These are phyloP conservation scores for Drosophila arizonae DNA, from an alignment of 1,140 invertebrate genomes.

Conservation along the genomic window DNA sequence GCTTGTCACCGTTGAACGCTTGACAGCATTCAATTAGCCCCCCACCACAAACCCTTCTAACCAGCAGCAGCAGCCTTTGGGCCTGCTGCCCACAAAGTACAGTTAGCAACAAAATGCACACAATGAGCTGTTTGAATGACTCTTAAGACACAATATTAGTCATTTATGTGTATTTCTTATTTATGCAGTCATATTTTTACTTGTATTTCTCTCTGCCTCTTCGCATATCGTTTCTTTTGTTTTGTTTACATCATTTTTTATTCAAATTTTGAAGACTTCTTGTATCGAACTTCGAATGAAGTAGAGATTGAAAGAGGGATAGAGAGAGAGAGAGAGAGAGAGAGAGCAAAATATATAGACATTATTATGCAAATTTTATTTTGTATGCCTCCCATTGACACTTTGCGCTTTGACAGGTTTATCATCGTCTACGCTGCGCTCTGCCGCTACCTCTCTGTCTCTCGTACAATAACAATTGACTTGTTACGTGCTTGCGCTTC, in stretches of 20 bases:
- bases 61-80: too few relatives aligned
- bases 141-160: conserved; percentile 61
- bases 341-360: conserved; percentile 22
- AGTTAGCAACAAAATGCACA: conserved; percentile 47
- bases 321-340: neutral
- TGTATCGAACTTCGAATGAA: conserved; percentile 47
- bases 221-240: conserved; percentile 14
- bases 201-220: neutral
- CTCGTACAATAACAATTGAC: conserved; percentile 47
- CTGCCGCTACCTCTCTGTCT: neutral
- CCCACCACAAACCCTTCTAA: neutral
- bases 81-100: conserved; percentile 28
- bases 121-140: conserved; percentile 16
- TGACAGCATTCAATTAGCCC: conserved; percentile 45
- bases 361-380: conserved; percentile 72
- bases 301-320: neutral
- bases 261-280: conserved; percentile 63
- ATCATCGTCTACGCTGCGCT: conserved; percentile 57
- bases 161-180: conserved; percentile 57
- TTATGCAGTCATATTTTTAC: conserved; percentile 7
- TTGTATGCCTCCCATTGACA: conserved; percentile 55
- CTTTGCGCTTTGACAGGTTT: conserved; percentile 67
- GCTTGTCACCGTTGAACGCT: conserved; percentile 3
- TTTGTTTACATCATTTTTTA: conserved; percentile 69
- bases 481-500: conserved; percentile 53